Evolutionary conservation across 2,113 vertebrate genomes (phyloP), one percentile per base, ranked within the genome.

Genomic region (Cheirogaleus medius): DNA sequence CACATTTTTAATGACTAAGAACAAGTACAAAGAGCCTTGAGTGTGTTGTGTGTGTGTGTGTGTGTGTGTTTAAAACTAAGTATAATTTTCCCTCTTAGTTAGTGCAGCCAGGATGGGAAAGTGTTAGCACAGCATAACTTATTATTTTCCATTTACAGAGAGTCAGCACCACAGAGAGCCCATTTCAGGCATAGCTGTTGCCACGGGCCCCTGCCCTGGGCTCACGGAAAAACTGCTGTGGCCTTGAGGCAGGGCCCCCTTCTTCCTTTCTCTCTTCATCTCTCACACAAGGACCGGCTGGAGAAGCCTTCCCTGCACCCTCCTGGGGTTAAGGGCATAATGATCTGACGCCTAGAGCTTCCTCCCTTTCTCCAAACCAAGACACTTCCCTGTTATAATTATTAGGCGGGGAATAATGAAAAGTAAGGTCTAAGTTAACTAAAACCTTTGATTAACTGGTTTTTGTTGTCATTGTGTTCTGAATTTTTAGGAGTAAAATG

Each of bases 1-100:
- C 93, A 97, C 78, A 92, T 96, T 96, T 97, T 97, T 97, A 98
- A 97, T 97, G 93, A 96, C 89, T 87, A 91, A 81, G 96, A 93
- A 81, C 76, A 95, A 89, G 96, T 97, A 97, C 78, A 88, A 82
- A 97, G 69, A 96, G 54, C n/a, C 9, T 27, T 17, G 21, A 47
- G 14, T 64, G 5, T 88, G 63, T 14, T 17, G 13, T 37, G 21
- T 73, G 71, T 73, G 39, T 73, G 20, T 69, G 34, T 69, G 68
- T 69, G 68, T 69, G 68, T 42, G 42, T 76, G 3, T 64, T 88
- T 90, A 66, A 93, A 94, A 37, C 21, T 64, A 76, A 47, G 37
- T 58, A 81, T 77, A 85, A 90, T 94, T 93, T 97, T 82, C 89
- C 44, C 83, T 91, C 52, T 90, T 87, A 29, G 91, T 92, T 66